Conservation (phyloP, 1,140 invertebrate species). For the Rhizoglyphus robini region DNA sequence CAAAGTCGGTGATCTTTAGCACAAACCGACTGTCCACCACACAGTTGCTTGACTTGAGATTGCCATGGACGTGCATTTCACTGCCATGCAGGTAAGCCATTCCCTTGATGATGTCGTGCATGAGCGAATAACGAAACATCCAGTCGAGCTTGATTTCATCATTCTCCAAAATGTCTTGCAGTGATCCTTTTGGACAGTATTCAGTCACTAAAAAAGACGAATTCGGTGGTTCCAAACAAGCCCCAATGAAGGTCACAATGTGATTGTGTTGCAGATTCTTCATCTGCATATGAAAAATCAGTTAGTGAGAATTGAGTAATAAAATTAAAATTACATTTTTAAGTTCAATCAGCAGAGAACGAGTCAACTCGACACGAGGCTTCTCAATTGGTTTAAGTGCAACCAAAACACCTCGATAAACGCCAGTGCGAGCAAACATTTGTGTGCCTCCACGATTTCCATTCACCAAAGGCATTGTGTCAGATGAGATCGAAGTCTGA, state of each 20-base stretch:
- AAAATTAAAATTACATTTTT: slow-evolving; percentile 49
- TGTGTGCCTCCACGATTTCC: slow-evolving; percentile 18
- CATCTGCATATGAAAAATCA: slow-evolving; percentile 13
- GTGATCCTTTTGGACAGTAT: slow-evolving; percentile 56
- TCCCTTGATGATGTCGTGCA: slow-evolving; percentile 51
- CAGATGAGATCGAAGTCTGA: slow-evolving; percentile 25
- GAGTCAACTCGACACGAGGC: slow-evolving; percentile 63
- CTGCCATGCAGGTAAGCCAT: slow-evolving; percentile 68
- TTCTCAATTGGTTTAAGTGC: slow-evolving; percentile 68
- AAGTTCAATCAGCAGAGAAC: slow-evolving; percentile 68
- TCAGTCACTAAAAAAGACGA: slow-evolving; percentile 50
- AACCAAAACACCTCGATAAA: slow-evolving; percentile 49
- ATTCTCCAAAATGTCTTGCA: slow-evolving; percentile 54
- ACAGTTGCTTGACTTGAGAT: slow-evolving; percentile 86
- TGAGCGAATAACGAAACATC: slow-evolving; percentile 52
- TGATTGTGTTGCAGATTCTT: slow-evolving; percentile 65
- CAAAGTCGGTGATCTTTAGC: slow-evolving; percentile 85
- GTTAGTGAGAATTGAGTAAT: background rate
- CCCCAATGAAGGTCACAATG: slow-evolving; percentile 64
- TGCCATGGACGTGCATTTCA: slow-evolving; percentile 73
- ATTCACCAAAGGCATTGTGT: slow-evolving; percentile 23
- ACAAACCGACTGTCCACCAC: slow-evolving; percentile 89
- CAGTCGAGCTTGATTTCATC: slow-evolving; percentile 38
- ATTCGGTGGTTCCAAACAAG: slow-evolving; percentile 56
- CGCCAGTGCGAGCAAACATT: slow-evolving; percentile 24